Evolutionary conservation across 2,113 vertebrate genomes (phyloP).

Genomic region (human): DNA sequence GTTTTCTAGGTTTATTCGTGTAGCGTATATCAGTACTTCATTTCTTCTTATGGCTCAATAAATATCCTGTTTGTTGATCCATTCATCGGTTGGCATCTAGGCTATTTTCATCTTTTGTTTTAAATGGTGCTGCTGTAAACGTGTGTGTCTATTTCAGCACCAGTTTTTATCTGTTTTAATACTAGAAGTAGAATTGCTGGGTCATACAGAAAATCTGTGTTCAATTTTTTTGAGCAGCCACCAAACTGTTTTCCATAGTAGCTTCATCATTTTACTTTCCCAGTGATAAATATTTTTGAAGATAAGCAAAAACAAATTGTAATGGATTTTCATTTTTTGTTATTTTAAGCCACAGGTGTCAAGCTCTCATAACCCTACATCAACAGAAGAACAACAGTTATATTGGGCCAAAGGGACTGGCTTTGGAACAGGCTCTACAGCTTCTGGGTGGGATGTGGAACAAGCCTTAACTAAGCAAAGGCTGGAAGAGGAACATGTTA

Average conservation of each 20-base stretch:
- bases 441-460: slow-evolving; percentile 99
- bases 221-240: not conserved
- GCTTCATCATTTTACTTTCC: not conserved
- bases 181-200: not conserved
- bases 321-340: not conserved
- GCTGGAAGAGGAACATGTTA: slow-evolving; percentile 98
- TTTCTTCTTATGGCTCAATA: not conserved
- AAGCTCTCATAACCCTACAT: slow-evolving; percentile 90
- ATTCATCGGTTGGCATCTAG: not conserved
- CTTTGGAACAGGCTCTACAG: slow-evolving; percentile 98
- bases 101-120: not conserved
- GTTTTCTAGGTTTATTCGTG: not conserved
- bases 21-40: not conserved
- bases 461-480: slow-evolving; percentile 98
- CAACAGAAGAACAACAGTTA: slow-evolving; percentile 96
- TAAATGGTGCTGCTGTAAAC: not conserved
- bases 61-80: not conserved
- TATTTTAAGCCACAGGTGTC: slow-evolving; percentile 91
- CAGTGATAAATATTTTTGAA: not conserved
- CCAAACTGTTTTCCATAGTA: not conserved
- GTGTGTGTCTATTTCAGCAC: not conserved
- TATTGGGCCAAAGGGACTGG: slow-evolving; percentile 99
- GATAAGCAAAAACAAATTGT: not conserved
- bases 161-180: not conserved
- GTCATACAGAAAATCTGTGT: not conserved